phyloP scores from a whole-genome alignment of 64 coral and sea anemone genomes.

The Montipora efflorescens region DNA sequence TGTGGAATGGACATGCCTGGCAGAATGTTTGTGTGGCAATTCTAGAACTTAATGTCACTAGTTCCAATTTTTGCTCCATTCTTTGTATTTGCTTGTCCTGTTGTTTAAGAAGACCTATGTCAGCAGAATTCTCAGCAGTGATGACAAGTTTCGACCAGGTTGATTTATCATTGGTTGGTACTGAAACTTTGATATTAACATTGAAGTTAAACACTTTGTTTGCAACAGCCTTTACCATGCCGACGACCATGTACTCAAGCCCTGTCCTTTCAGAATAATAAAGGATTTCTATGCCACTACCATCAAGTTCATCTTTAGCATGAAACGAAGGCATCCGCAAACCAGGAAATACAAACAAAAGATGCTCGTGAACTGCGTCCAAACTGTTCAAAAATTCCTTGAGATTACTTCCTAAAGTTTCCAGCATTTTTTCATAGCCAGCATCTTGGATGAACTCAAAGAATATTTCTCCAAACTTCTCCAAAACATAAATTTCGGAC shows the following conservation, averaged over 20 bases:
- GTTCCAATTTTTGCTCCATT: conserved; percentile 73
- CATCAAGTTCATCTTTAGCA: conserved; percentile 80
- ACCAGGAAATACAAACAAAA: conserved; percentile 87
- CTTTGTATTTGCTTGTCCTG: conserved; percentile 56
- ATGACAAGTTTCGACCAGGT: conserved; percentile 86
- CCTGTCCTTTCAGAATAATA: conserved; percentile 92
- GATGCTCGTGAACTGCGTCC: conserved; percentile 93
- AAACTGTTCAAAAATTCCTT: conserved; percentile 93
- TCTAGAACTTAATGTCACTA: conserved; percentile 77
- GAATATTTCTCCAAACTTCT: conserved; percentile 92
- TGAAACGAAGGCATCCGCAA: conserved; percentile 91
- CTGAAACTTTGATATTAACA: conserved; percentile 73
- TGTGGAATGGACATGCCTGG: conserved; percentile 94
- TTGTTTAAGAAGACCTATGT: conserved; percentile 38
- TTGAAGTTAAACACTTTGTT: conserved; percentile 69
- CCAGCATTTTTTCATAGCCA: conserved; percentile 86
- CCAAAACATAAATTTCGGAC: conserved; percentile 78
- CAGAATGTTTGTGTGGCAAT: conserved; percentile 90
- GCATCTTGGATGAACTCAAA: conserved; percentile 87
- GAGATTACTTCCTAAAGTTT: conserved; percentile 82
- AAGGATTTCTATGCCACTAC: conserved; percentile 67
- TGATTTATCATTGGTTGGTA: conserved; percentile 63
- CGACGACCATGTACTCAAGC: conserved; percentile 89
- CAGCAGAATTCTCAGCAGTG: conserved; percentile 43
- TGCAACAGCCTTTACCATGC: conserved; percentile 90